Evolutionary conservation across 2,797 vertebrate species (phyloP).

Genomic region (Parambassis ranga): DNA sequence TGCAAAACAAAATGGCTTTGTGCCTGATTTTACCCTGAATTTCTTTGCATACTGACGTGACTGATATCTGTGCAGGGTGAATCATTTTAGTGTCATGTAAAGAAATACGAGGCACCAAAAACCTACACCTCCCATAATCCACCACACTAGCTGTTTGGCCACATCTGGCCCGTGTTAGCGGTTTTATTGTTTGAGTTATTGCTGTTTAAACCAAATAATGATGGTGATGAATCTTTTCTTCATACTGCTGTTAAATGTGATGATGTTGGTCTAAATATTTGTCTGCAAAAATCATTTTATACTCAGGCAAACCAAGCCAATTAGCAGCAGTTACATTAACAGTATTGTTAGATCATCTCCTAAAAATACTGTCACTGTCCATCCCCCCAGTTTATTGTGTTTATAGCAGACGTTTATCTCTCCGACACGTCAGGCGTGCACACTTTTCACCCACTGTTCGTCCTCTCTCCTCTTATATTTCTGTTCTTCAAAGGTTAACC

Average conservation of each 20-base stretch:
- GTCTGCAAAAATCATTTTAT: neutral
- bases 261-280: neutral
- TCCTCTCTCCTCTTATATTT: conserved; percentile 34
- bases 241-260: neutral
- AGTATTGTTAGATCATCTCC: too few relatives aligned
- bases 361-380: too few relatives aligned
- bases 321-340: too few relatives aligned
- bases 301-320: neutral
- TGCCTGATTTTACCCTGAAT: too few relatives aligned
- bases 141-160: too few relatives aligned
- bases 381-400: neutral
- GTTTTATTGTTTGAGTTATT: neutral
- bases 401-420: neutral
- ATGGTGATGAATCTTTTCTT: too few relatives aligned
- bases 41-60: too few relatives aligned
- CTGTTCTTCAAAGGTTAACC: conserved; percentile 45
- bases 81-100: too few relatives aligned
- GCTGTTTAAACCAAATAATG: neutral
- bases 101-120: too few relatives aligned
- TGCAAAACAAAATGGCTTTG: too few relatives aligned
- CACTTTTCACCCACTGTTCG: conserved; percentile 15
- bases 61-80: too few relatives aligned
- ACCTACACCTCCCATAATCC: too few relatives aligned
- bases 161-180: neutral
- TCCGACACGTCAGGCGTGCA: conserved; percentile 5